A percentile compares a stretch with the other conserved stretches of the same genome.
phyloP scores from a whole-genome alignment of 2,888 invertebrate genomes.

The Thereva nobilitata region DNA sequence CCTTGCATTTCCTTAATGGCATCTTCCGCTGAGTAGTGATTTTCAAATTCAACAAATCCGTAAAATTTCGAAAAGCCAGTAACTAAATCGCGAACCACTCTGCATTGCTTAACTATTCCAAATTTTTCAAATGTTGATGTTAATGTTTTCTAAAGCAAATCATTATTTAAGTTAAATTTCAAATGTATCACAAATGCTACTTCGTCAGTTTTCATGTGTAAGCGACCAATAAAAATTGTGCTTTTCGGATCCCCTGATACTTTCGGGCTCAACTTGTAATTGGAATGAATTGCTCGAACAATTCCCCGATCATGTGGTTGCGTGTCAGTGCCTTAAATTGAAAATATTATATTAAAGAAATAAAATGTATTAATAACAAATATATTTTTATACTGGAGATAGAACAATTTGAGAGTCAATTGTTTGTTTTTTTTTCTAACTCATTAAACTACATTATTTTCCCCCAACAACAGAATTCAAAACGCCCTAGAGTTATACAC shows the following conservation, averaged over 20 bases:
- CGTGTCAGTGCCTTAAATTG: constrained; percentile 66
- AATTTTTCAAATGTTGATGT: constrained; percentile 64
- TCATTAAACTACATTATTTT: too few relatives aligned
- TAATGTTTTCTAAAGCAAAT: constrained; percentile 60
- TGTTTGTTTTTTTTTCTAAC: too few relatives aligned
- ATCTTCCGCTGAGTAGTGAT: constrained; percentile 63
- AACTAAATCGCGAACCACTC: constrained; percentile 76
- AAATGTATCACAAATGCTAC: constrained; percentile 46
- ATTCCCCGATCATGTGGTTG: constrained; percentile 81
- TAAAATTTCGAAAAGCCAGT: constrained; percentile 83
- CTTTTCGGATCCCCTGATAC: constrained; percentile 70
- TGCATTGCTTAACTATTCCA: constrained; percentile 67
- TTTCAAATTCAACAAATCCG: constrained; percentile 82
- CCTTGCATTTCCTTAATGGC: constrained; percentile 67
- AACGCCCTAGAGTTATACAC: too few relatives aligned
- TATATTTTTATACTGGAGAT: too few relatives aligned
- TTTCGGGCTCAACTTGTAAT: constrained; percentile 67
- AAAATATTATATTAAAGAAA: neutral
- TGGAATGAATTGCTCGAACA: constrained; percentile 69
- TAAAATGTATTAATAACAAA: constrained; percentile 3
- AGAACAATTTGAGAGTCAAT: too few relatives aligned
- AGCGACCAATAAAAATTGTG: constrained; percentile 75
- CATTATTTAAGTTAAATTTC: constrained; percentile 1
- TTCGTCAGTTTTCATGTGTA: constrained; percentile 70
- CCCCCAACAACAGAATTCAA: too few relatives aligned